These are phyloP conservation scores for Phasianus colchicus DNA, from an alignment of 2,113 vertebrate species.

Conservation along the genomic window DNA sequence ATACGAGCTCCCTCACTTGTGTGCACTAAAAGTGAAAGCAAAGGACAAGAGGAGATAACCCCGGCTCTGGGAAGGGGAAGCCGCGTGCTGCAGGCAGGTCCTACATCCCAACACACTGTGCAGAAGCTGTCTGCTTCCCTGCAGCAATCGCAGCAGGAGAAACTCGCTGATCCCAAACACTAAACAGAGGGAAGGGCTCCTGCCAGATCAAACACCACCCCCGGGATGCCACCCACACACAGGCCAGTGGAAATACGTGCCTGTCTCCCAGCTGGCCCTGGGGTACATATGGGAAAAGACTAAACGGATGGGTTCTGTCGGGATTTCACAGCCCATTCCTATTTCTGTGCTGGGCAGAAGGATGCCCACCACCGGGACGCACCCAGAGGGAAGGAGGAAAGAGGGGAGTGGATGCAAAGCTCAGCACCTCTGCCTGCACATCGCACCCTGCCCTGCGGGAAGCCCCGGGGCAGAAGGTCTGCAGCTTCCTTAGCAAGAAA, in stretches of 20 bases:
- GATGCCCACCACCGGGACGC: background rate
- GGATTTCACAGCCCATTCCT: background rate
- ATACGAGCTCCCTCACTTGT: background rate
- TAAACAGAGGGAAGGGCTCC: background rate
- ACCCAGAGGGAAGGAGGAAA: background rate
- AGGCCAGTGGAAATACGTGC: background rate
- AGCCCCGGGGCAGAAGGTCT: fast-evolving
- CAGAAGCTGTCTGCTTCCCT: background rate
- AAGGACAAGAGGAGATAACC: background rate
- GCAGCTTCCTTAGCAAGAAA: background rate
- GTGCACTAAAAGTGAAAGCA: background rate
- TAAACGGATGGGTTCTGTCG: fast-evolving
- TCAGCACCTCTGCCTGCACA: background rate
- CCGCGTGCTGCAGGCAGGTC: background rate
- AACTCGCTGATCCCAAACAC: background rate
- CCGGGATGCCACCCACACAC: constrained; percentile 36
- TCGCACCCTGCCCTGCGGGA: background rate
- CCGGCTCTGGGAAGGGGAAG: background rate
- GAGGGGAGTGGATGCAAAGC: background rate
- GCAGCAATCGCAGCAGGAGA: background rate
- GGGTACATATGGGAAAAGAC: background rate
- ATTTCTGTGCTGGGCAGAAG: background rate
- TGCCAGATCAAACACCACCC: constrained; percentile 9
- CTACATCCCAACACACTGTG: fast-evolving
- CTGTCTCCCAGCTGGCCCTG: background rate